Evolutionary conservation across 2,888 invertebrate species (phyloP).

Genomic region (Nemoura dubitans): DNA sequence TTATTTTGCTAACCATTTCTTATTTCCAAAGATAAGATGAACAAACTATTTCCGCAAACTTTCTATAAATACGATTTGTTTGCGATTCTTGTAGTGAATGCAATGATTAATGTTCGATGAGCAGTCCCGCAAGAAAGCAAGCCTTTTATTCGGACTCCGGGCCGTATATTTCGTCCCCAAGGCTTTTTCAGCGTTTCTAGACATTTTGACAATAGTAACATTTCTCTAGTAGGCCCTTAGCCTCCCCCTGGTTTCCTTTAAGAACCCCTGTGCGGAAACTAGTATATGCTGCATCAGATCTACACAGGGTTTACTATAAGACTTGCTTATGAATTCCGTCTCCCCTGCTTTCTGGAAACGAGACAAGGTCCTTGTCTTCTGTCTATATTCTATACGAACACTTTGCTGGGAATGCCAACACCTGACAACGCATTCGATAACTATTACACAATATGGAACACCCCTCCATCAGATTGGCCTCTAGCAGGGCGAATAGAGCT

Average conservation of each 20-base stretch:
- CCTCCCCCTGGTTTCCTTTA: background rate
- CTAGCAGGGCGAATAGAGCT: background rate
- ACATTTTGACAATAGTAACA: conserved; percentile 12
- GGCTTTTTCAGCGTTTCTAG: background rate
- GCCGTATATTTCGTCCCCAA: background rate
- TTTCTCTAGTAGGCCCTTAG: background rate
- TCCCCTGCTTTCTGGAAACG: background rate
- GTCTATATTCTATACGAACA: background rate
- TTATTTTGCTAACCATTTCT: background rate
- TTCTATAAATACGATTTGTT: background rate
- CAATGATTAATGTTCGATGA: conserved; percentile 2
- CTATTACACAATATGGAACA: conserved; percentile 26
- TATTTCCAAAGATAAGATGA: conserved; percentile 12
- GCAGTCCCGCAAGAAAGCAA: background rate
- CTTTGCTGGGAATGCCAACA: conserved; percentile 27
- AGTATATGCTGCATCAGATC: background rate
- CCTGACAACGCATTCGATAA: conserved; percentile 23
- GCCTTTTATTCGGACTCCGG: background rate
- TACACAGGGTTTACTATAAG: background rate
- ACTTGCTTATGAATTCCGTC: conserved; percentile 7
- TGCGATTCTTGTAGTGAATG: background rate
- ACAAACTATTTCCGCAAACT: conserved; percentile 12
- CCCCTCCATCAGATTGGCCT: background rate
- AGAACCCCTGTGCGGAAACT: background rate
- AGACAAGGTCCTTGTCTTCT: background rate